Base-by-base conservation (phyloP, 2,888 invertebrate genomes). In the Tipula vernalis region DNA sequence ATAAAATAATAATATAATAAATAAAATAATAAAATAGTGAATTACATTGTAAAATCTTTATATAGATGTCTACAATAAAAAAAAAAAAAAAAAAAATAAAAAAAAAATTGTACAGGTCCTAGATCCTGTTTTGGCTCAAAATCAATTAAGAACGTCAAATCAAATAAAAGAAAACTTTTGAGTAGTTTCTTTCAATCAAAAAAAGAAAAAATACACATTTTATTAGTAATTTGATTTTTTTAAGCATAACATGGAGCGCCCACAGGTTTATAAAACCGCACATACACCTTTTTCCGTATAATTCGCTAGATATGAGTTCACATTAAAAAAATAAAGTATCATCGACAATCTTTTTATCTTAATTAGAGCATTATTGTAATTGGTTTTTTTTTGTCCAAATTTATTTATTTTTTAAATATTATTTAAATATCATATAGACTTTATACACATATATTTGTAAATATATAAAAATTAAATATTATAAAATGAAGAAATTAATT, bases 141-240 rank as follows among this genome's bases (percentile, higher is more conserved):
- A 71, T 28, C 71, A 28, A 71, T 28, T 28, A 71, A 44, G 15
- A 57, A 71, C 71, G 71, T 71, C 71, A 71, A 71, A 71, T 28
- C 12, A 71, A 71, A 71, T 71, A 71, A 71, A n/a, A 71, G 28
- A 71, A 71, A 71, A 51, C 15, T 71, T 71, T 71, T 71, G 71
- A 71, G 71, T 71, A 71, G 71, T 71, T 71, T 71, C 71, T 71
- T 71, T 71, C 71, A 71, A 71, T 71, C 71, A 71, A 71, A 71
- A 28, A 57, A 57, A 71, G 28, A 28, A 51, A 51, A 51, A 71
- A 71, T 28, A 71, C 71, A 28, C 28, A 28, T 71, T 71, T 71
- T 71, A 71, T 71, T 71, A 71, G 71, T 71, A 71, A 71, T 71
- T 71, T 71, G 71, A 28, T 28, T 71, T 71, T n/a, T 15, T 71